Evolutionary conservation across 2,888 invertebrate genomes (phyloP), one percentile per base, ranked within the genome.

Genomic region (Folsomia candida): DNA sequence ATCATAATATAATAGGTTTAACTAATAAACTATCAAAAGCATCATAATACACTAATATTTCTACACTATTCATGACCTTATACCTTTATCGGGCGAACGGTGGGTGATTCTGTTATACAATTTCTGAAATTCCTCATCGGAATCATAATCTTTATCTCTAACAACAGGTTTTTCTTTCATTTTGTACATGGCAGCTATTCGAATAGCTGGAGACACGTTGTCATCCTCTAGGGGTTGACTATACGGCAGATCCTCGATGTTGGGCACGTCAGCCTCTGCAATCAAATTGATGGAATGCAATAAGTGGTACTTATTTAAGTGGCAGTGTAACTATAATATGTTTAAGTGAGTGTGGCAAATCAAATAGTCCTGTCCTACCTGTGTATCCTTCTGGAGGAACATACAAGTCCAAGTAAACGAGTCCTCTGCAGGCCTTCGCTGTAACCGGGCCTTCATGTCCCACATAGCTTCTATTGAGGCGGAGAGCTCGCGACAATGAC

Each of bases 311-410:
- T n/a, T n/a, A n/a, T n/a, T n/a, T n/a, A n/a, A n/a, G n/a, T n/a
- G n/a, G n/a, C n/a, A n/a, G n/a, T n/a, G n/a, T n/a, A n/a, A n/a
- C n/a, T n/a, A 11, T 68, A 4, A 62, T 4, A 68, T 24, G n/a
- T n/a, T n/a, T n/a, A n/a, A n/a, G n/a, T n/a, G 22, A 29, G 22
- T 25, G 14, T 28, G 9, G 24, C 47, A 4, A 63, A 61, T 29
- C n/a, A 51, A 3, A 61, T 26, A 27, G 9, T 62, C 20, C 4
- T 60, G 4, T 24, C 27, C 51, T 66, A 73, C 73, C 27, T 47
- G 72, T 67, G 51, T 71, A 75, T 0, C 75, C 75, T 11, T 68
- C 60, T 1, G 75, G 75, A n/a, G 69, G 69, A 1, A 59, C 22
- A 51, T 58, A 75, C 26, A 24, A 54, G 25, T 73, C 72, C 51